Base-by-base conservation (phyloP, 2,797 vertebrate species). In the Protosalanx chinensis region DNA sequence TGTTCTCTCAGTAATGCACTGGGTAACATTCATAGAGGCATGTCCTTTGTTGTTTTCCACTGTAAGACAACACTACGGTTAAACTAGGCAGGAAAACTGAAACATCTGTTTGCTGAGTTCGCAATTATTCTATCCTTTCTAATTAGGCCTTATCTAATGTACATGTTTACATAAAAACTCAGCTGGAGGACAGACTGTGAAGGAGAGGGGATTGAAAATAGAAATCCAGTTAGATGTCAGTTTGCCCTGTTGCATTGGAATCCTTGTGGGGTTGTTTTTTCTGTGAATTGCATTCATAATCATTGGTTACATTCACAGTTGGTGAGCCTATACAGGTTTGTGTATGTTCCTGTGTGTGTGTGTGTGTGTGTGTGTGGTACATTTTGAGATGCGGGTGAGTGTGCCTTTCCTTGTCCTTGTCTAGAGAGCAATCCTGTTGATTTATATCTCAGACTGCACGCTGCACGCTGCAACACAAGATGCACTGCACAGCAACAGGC, bases 351-450 rank as follows among this genome's bases (percentile, higher is more conserved):
- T 41, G 33, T 23, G 64, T 37, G 35, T 66, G 37, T 60, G 33
- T 70, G 68, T 70, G 46, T 33, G n/a, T 20, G n/a, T 15, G 23
- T 23, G 27, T 3, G 59, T 46, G 27, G n/a, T 32, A 8, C n/a
- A 5, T 35, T 5, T 35, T 23, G 37, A 23, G 41, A 12, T 16
- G 27, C 15, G 4, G 65, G 15, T 10, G 65, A 20, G 8, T 51
- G 27, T 32, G 20, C 41, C 27, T 29, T 18, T 30, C 46, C 64
- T 46, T 30, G 65, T 67, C 65, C 29, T 16, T 67, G 65, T 7
- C 65, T 32, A 16, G 65, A 53, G 46, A 51, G 53, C 64, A 67
- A 61, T 67, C 29, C 64, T 6, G 29, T 30, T 61, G 71, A 73
- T 67, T 73, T 67, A 67, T 46, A 32, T n/a, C n/a, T 30, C 29